Evolutionary conservation across 2,113 vertebrate species (phyloP).

Genomic region (Pachycephala philippinensis): DNA sequence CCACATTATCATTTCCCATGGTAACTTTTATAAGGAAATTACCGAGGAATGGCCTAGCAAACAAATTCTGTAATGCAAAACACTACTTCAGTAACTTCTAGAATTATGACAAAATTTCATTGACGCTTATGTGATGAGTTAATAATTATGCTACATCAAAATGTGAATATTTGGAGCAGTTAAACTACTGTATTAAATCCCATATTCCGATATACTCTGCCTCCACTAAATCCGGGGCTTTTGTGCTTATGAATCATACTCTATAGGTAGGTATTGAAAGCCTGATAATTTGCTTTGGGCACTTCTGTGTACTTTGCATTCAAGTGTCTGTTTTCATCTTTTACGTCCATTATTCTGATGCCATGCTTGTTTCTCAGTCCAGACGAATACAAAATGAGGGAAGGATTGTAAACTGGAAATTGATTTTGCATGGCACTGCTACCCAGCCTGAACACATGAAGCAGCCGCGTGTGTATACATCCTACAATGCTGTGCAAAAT

Average conservation of each 20-base stretch:
- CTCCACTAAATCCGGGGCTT: not conserved
- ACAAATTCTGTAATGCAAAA: not conserved
- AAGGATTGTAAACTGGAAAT: conserved; percentile 90
- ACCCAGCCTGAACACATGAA: conserved; percentile 90
- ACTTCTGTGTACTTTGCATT: not conserved
- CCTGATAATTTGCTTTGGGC: not conserved
- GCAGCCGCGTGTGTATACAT: conserved; percentile 85
- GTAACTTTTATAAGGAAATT: not conserved
- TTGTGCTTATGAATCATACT: not conserved
- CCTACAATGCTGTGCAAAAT: conserved; percentile 97
- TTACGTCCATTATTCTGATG: not conserved
- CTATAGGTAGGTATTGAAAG: not conserved
- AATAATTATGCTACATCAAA: not conserved
- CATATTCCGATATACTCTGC: not conserved
- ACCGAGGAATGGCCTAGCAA: not conserved
- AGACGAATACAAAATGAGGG: conserved; percentile 92
- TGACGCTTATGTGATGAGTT: not conserved
- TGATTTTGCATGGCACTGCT: conserved; percentile 93
- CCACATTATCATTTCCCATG: not conserved
- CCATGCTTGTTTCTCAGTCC: conserved; percentile 73
- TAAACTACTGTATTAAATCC: not conserved
- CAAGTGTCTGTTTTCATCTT: not conserved
- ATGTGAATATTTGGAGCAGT: not conserved
- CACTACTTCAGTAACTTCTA: not conserved
- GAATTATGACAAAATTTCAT: not conserved